Evolutionary conservation across 2,888 invertebrate genomes (phyloP), one percentile per base, ranked within the genome.

Genomic region (Drosophila austrosaltans): DNA sequence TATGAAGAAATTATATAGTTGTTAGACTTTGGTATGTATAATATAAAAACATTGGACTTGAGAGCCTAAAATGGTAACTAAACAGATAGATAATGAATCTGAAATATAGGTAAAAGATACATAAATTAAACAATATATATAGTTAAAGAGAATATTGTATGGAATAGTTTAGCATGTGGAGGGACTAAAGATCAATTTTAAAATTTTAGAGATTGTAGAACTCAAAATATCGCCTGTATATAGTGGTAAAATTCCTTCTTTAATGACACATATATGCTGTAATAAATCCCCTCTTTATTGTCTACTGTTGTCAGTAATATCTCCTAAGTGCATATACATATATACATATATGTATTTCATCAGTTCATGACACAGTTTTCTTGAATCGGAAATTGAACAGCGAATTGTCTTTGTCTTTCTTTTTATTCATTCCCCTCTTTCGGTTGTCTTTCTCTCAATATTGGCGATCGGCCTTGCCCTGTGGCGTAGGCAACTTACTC

Each of bases 311-410:
- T 16, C 54, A 22, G 16, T 16, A 2, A 54, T 30, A 75, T 28
- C 12, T 28, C 40, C 28, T 42, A 40, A 25, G 16, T 12, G 5
- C 16, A 59, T 30, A 4, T n/a, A 59, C 8, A 32, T 32, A 7
- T 28, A n/a, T 10, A 16, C 48, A 1, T 10, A 12, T 30, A 53
- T 32, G 22, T 61, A 44, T 64, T 53, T 6, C 61, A 63, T 60
- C 39, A 62, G 36, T 63, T 76, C 60, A 70, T 81, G 79, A 81
- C 76, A 79, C 78, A 69, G 73, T 78, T 79, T 75, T 71, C 6
- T 22, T 8, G 62, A 79, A 81, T 79, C 78, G 58, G 53, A 66
- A 69, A 78, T 76, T 66, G 68, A 81, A 78, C 80, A 78, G 75
- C 66, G 54, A 71, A 78, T 56, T 75, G 78, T 59, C 78, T 75